These are phyloP conservation scores for Xenotilapia leptura DNA, from an alignment of 2,113 vertebrate species.

Conservation along the genomic window DNA sequence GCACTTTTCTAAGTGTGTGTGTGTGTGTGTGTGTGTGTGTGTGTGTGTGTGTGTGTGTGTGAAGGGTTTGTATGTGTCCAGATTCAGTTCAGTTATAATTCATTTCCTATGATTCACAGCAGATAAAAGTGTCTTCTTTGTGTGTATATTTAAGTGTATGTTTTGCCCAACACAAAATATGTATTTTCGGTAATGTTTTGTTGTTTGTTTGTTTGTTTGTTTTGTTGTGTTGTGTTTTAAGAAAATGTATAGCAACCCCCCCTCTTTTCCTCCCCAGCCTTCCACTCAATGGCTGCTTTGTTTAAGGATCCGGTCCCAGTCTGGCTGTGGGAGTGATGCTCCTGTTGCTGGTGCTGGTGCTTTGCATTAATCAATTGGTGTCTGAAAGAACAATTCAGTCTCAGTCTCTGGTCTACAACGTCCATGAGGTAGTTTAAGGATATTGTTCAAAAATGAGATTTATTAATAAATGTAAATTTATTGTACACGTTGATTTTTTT, in stretches of 20 bases:
- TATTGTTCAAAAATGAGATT: neutral
- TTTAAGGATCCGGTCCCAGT: constrained; percentile 45
- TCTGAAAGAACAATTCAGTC: constrained; percentile 19
- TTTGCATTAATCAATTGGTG: constrained; percentile 43
- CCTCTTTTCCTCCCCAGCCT: neutral
- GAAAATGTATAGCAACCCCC: constrained; percentile 23
- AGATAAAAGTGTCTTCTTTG: neutral
- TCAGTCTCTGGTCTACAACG: neutral
- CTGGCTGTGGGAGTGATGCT: constrained; percentile 24
- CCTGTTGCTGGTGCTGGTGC: constrained; percentile 4
- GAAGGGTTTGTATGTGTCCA: neutral
- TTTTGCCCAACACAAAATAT: neutral
- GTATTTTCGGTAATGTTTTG: neutral
- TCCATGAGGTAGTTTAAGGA: neutral
- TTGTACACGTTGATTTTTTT: neutral
- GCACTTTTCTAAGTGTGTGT: too few species aligned
- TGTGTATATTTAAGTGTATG: neutral
- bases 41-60: neutral
- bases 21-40: neutral
- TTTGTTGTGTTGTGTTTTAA: neutral
- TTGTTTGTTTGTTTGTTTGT: neutral
- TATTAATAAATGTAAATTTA: neutral
- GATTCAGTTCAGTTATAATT: neutral
- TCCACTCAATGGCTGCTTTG: constrained; percentile 50
- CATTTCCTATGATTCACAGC: neutral